A percentile compares a stretch with the other conserved stretches of the same genome.
These are phyloP conservation scores for Heloderma charlesbogerti DNA, from an alignment of 2,113 vertebrate species.

Conservation along the genomic window DNA sequence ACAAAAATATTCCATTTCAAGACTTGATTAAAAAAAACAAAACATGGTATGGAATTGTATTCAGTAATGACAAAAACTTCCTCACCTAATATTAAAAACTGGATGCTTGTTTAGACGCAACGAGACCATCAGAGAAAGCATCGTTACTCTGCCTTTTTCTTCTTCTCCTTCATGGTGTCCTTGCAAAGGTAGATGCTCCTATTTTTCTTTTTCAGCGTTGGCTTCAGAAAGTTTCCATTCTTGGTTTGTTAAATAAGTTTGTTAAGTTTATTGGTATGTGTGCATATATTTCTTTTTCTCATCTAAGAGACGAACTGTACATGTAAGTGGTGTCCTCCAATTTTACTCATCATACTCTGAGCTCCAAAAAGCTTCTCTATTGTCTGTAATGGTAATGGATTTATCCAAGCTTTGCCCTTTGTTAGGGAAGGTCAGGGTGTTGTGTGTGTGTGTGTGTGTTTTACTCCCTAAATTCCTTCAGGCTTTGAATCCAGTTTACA, in stretches of 20 bases:
- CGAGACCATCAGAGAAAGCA: background rate
- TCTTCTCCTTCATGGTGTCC: background rate
- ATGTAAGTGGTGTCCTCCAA: background rate
- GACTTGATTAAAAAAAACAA: background rate
- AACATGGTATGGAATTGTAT: background rate
- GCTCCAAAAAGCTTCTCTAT: slow-evolving; percentile 13
- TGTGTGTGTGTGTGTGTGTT: background rate
- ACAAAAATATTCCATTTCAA: background rate
- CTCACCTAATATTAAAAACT: background rate
- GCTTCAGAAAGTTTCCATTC: background rate
- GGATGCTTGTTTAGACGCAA: background rate
- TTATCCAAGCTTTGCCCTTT: slow-evolving; percentile 49
- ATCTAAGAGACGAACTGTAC: background rate
- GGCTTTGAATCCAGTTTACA: slow-evolving; percentile 75
- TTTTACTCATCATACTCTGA: slow-evolving; percentile 27
- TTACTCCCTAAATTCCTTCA: slow-evolving; percentile 72
- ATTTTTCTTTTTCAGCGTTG: background rate
- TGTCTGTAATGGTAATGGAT: slow-evolving; percentile 12
- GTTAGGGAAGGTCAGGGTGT: slow-evolving; percentile 75
- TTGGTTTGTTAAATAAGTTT: background rate
- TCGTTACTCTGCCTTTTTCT: no score
- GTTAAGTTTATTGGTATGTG: background rate
- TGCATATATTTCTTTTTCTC: background rate
- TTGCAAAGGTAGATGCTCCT: background rate
- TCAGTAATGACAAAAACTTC: background rate